A percentile compares a stretch with the other conserved stretches of the same genome.
Conservation (phyloP, 2,113 vertebrate species). For the Sphyrna mokarran region DNA sequence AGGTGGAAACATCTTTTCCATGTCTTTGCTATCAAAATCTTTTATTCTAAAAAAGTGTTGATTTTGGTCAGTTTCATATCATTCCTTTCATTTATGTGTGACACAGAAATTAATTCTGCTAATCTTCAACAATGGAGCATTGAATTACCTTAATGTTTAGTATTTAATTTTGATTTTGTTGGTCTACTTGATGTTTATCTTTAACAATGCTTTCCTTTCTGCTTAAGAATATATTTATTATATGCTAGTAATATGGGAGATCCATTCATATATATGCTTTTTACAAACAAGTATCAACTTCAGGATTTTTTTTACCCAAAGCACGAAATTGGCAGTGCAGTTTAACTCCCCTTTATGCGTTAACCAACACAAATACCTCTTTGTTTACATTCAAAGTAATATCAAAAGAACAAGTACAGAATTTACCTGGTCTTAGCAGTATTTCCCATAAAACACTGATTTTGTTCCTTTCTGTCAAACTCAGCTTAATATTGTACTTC, state of each 20-base stretch:
- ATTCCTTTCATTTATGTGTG: not conserved
- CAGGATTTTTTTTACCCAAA: not conserved
- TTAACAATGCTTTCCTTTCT: not conserved
- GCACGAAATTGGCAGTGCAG: not conserved
- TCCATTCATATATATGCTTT: not conserved
- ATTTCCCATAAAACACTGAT: conserved; percentile 29
- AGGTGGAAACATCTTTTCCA: not conserved
- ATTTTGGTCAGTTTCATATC: not conserved
- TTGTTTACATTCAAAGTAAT: not conserved
- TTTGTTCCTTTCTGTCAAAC: conserved; percentile 30
- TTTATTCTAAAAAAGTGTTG: not conserved
- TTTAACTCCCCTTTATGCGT: not conserved
- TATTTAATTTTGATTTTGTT: not conserved
- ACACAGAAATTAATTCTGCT: not conserved
- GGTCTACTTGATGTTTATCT: not conserved
- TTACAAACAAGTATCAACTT: not conserved
- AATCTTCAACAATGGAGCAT: not conserved
- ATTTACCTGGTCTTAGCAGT: conserved; percentile 11
- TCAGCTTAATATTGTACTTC: conserved; percentile 31
- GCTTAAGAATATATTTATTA: not conserved
- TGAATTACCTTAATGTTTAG: not conserved
- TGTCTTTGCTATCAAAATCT: not conserved
- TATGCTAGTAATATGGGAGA: not conserved
- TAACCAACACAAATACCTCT: not conserved
- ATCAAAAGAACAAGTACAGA: not conserved